These are phyloP conservation scores for Oophaga pumilio DNA, from an alignment of 2,113 vertebrate genomes.

Conservation along the genomic window DNA sequence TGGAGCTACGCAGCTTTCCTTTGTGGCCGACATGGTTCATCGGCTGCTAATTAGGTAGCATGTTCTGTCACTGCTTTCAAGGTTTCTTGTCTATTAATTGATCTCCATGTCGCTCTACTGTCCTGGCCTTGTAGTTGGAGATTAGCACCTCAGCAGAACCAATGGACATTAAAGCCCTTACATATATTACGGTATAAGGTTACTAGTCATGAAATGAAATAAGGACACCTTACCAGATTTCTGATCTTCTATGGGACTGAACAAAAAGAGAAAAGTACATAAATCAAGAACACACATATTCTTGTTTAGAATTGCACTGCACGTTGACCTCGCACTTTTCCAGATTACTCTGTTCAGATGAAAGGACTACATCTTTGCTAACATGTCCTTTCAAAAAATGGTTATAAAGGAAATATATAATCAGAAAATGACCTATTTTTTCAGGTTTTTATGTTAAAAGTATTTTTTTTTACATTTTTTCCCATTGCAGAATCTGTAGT, in stretches of 20 bases:
- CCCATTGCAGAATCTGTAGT: no score
- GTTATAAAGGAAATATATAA: no score
- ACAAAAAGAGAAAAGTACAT: neutral
- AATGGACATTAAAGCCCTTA: neutral
- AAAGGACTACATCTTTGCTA: no score
- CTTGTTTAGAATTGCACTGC: neutral
- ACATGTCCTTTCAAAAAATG: no score
- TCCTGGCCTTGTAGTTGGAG: neutral
- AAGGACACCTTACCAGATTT: neutral
- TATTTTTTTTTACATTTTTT: no score
- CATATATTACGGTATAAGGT: neutral
- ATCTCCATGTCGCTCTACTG: constrained; percentile 72
- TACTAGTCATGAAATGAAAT: neutral
- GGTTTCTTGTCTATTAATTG: constrained; percentile 73
- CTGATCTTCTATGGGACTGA: neutral
- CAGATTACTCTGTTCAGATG: neutral
- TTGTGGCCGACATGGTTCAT: constrained; percentile 69
- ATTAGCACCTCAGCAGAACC: constrained; percentile 3
- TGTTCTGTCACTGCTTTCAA: constrained; percentile 74
- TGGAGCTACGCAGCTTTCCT: constrained; percentile 61
- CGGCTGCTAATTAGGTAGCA: constrained; percentile 73
- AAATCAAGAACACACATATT: neutral
- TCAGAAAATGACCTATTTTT: no score
- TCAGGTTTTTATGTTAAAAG: no score
- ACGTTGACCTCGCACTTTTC: neutral